phyloP scores from a whole-genome alignment of 2,797 vertebrate genomes.

The Tenualosa thibaudeaui region DNA sequence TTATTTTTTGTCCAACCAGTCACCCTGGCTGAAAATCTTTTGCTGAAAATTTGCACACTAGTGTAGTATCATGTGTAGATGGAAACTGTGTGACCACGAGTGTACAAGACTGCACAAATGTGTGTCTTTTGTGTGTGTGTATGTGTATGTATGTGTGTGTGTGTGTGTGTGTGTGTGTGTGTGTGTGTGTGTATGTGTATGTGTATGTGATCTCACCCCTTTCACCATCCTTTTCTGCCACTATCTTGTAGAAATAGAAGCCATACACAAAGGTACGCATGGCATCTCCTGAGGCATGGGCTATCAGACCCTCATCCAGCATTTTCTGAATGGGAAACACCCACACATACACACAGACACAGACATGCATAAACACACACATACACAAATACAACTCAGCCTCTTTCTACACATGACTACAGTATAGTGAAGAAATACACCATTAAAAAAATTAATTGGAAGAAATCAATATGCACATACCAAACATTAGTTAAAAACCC shows the following conservation, averaged over 20 bases:
- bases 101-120: too few relatives aligned
- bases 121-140: neutral
- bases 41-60: too few relatives aligned
- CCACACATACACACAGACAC: conserved; percentile 1
- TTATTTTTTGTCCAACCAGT: too few relatives aligned
- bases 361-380: neutral
- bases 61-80: too few relatives aligned
- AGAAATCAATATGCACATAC: too few relatives aligned
- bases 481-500: too few relatives aligned
- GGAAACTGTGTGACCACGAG: neutral
- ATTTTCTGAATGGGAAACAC: conserved; percentile 82
- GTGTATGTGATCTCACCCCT: conserved; percentile 63
- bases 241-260: conserved; percentile 96
- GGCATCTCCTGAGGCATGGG: conserved; percentile 91
- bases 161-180: neutral
- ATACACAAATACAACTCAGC: neutral
- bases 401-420: too few relatives aligned
- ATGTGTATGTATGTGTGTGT: neutral
- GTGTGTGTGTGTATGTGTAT: neutral
- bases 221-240: conserved; percentile 84
- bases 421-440: too few relatives aligned
- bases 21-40: too few relatives aligned
- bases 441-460: too few relatives aligned
- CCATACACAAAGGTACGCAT: conserved; percentile 94
- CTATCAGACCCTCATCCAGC: conserved; percentile 92